These are phyloP conservation scores for Silurus lanzhouensis DNA, from an alignment of 2,797 vertebrate genomes.

Conservation along the genomic window DNA sequence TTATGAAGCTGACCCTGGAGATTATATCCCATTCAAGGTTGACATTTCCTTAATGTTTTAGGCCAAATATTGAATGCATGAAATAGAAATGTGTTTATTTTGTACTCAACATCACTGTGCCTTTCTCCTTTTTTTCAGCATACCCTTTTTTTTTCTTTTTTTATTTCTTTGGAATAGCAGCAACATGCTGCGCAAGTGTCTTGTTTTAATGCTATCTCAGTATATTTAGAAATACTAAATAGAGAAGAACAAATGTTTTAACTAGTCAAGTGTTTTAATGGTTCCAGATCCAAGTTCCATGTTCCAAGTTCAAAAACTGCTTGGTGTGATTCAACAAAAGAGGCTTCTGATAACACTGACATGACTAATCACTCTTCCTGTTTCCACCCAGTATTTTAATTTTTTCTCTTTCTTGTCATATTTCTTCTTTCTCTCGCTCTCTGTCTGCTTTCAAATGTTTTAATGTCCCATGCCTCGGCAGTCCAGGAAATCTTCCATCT, in stretches of 20 bases:
- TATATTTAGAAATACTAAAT: background rate
- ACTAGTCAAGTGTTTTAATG: conserved; percentile 14
- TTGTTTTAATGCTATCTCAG: conserved; percentile 23
- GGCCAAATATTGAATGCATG: conserved; percentile 56
- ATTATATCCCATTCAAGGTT: conserved; percentile 45
- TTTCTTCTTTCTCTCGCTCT: conserved; percentile 61
- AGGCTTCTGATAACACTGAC: conserved; percentile 83
- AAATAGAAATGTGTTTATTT: conserved; percentile 51
- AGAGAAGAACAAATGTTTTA: conserved; percentile 55
- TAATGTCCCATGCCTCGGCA: conserved; percentile 65
- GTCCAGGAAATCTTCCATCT: conserved; percentile 58
- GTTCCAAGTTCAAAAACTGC: conserved; percentile 63
- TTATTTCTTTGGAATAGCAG: conserved; percentile 41
- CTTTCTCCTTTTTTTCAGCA: conserved; percentile 62
- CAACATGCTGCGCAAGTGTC: conserved; percentile 39
- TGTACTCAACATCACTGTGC: conserved; percentile 59
- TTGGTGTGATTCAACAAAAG: conserved; percentile 79
- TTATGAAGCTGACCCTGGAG: conserved; percentile 27
- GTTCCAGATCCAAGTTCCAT: background rate
- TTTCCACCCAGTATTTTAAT: conserved; percentile 62
- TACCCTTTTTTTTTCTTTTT: conserved; percentile 49
- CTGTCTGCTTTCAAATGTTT: conserved; percentile 72
- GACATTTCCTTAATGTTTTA: background rate
- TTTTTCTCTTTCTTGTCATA: conserved; percentile 58
- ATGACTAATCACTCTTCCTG: conserved; percentile 78